Evolutionary conservation across 30 jellyfish, hydroid and myxozoan genomes (phyloP).

Genomic region (Aurelia aurita): DNA sequence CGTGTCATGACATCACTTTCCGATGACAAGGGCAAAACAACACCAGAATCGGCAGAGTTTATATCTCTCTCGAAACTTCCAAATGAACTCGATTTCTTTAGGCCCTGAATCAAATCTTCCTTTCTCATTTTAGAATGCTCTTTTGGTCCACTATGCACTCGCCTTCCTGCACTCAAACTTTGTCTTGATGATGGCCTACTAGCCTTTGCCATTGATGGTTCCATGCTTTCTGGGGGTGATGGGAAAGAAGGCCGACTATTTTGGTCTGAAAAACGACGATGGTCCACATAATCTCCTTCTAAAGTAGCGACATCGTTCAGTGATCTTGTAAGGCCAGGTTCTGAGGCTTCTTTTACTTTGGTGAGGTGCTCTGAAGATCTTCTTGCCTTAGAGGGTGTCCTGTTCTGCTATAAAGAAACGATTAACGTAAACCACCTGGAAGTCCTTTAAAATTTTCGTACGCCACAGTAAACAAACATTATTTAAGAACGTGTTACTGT

Average conservation of each 20-base stretch:
- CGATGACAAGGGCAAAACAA: constrained; percentile 20
- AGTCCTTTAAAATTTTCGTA: too few relatives aligned
- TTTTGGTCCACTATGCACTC: constrained; percentile 95
- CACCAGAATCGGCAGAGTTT: constrained; percentile 53
- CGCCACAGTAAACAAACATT: too few relatives aligned
- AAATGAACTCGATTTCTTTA: constrained; percentile 56
- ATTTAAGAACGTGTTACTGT: too few relatives aligned
- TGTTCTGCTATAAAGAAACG: too few relatives aligned
- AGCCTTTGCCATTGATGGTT: constrained; percentile 52
- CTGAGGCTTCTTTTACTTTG: neutral
- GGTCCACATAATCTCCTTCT: neutral
- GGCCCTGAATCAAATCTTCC: neutral
- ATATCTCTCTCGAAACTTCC: constrained; percentile 41
- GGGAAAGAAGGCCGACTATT: constrained; percentile 21
- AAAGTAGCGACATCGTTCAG: neutral
- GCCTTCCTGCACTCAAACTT: constrained; percentile 24
- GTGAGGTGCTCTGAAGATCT: neutral
- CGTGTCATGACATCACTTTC: neutral
- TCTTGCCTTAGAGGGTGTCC: too few relatives aligned
- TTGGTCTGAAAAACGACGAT: neutral
- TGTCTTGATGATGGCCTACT: constrained; percentile 15
- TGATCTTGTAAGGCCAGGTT: neutral
- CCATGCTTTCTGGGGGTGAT: constrained; percentile 62
- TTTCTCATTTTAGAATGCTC: constrained; percentile 66
- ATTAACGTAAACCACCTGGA: too few relatives aligned